phyloP scores from a whole-genome alignment of 2,113 vertebrate species.

The Harpagus bidentatus region DNA sequence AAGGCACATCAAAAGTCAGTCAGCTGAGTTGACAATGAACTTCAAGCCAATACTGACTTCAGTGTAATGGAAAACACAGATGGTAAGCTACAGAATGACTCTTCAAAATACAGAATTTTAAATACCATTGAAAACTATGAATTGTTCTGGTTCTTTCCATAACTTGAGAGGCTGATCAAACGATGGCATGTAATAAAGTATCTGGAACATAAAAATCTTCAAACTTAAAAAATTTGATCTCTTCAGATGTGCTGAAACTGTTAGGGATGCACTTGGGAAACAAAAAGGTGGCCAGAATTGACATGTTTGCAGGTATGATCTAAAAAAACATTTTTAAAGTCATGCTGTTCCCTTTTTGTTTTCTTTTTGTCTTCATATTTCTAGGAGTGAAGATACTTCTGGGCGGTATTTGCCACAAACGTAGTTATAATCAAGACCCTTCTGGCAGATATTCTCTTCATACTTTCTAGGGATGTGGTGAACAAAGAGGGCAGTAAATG shows the following conservation, averaged over 20 bases:
- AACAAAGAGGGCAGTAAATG: background rate
- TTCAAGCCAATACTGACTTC: background rate
- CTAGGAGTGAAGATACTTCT: background rate
- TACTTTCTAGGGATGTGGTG: background rate
- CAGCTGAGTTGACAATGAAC: background rate
- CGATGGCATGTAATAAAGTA: background rate
- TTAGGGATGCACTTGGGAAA: background rate
- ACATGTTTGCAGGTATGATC: background rate
- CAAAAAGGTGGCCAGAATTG: background rate
- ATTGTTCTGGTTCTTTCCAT: background rate
- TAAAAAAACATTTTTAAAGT: background rate
- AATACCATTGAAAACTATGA: background rate
- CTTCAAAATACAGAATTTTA: background rate
- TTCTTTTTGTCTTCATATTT: background rate
- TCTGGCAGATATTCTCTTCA: background rate
- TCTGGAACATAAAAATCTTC: background rate
- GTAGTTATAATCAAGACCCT: background rate
- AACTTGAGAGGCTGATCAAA: background rate
- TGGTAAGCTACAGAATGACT: background rate
- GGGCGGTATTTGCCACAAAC: background rate
- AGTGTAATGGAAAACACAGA: background rate
- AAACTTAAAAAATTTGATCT: background rate
- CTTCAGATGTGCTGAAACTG: background rate
- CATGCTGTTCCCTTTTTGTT: fast-evolving
- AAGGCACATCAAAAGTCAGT: background rate